A percentile compares a stretch with the other conserved stretches of the same genome.
These are phyloP conservation scores for Meandrusa payeni DNA, from an alignment of 2,888 invertebrate species.

Conservation along the genomic window DNA sequence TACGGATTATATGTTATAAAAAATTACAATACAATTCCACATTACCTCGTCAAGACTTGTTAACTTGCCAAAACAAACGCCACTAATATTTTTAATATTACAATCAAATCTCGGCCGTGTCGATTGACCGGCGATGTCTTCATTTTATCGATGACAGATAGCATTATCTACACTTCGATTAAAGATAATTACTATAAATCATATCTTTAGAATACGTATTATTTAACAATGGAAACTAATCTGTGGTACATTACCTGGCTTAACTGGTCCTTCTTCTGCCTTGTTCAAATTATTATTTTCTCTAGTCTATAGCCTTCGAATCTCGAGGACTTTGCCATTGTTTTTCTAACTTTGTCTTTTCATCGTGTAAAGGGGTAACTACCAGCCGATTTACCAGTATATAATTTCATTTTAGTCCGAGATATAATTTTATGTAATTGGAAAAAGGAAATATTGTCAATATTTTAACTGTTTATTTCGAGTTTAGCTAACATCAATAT, in stretches of 20 bases:
- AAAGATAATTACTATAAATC: conserved; percentile 24
- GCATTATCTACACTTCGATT: conserved; percentile 20
- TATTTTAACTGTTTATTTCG: no score
- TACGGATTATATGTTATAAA: not conserved
- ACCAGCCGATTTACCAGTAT: no score
- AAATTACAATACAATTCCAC: not conserved
- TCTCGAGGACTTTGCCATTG: no score
- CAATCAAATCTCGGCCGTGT: conserved; percentile 17
- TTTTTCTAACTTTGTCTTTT: no score
- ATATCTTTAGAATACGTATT: conserved; percentile 17
- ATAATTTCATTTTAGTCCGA: no score
- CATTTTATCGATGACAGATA: conserved; percentile 21
- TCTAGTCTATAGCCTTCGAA: no score
- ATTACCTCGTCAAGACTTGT: conserved; percentile 6
- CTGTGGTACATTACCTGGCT: conserved; percentile 9
- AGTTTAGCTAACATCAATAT: no score
- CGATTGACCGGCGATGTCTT: conserved; percentile 15
- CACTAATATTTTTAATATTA: conserved; percentile 18
- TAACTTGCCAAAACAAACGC: conserved; percentile 15
- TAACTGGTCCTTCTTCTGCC: no score
- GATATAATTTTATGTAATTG: no score
- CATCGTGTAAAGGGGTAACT: no score
- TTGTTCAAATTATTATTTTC: no score
- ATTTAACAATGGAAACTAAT: conserved; percentile 17
- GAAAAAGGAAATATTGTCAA: no score